Evolutionary conservation across 1,140 invertebrate genomes (phyloP).

Genomic region (Chymomyza costata): DNA sequence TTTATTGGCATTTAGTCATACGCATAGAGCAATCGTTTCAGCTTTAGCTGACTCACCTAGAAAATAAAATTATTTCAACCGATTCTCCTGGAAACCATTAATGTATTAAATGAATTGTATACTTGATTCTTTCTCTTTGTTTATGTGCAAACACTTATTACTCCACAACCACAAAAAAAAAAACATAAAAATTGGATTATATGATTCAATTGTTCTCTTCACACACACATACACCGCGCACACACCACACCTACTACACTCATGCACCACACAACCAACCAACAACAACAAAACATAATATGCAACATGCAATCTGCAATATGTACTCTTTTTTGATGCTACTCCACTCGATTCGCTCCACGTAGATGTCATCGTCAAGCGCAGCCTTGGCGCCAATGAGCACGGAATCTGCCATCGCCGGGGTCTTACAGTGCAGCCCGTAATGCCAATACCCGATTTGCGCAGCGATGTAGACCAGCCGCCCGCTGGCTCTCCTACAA

Average conservation of each 20-base stretch:
- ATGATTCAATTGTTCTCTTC: neutral
- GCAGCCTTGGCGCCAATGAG: constrained; percentile 81
- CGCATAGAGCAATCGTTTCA: no score
- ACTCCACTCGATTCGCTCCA: neutral
- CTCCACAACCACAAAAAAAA: constrained; percentile 45
- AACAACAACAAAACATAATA: constrained; percentile 15
- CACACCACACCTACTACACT: constrained; percentile 5
- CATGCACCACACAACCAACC: constrained; percentile 9
- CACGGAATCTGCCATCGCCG: constrained; percentile 89
- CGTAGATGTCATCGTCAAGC: constrained; percentile 67
- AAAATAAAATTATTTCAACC: no score
- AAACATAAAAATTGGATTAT: constrained; percentile 21
- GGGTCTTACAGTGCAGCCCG: constrained; percentile 84
- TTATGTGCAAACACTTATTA: constrained; percentile 52
- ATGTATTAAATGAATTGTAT: constrained; percentile 32
- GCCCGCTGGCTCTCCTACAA: constrained; percentile 74
- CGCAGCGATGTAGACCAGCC: constrained; percentile 84
- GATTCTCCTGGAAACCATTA: neutral
- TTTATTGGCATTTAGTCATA: no score
- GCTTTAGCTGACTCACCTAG: no score
- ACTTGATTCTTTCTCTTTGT: constrained; percentile 55
- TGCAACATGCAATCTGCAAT: constrained; percentile 16
- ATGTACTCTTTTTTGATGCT: constrained; percentile 28
- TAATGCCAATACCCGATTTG: constrained; percentile 88
- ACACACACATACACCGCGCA: constrained; percentile 36